phyloP scores from a whole-genome alignment of 2,888 invertebrate genomes.

The Chloroclystis v-ata region DNA sequence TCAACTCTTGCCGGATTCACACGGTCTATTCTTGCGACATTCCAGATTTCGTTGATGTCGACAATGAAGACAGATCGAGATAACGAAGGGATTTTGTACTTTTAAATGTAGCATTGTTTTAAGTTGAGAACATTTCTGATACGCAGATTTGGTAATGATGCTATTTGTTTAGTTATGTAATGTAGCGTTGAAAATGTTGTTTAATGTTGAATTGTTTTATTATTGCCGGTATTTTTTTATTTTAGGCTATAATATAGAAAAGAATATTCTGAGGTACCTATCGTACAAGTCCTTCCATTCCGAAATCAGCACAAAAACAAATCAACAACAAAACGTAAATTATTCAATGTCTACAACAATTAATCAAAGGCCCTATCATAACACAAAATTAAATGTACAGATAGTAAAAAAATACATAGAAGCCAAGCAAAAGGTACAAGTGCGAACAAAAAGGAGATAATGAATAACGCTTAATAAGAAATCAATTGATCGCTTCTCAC shows the following conservation, averaged over 20 bases:
- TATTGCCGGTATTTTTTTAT: no score
- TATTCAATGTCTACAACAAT: neutral
- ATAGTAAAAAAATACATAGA: slow-evolving; percentile 15
- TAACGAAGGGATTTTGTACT: slow-evolving; percentile 66
- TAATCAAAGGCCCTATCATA: neutral
- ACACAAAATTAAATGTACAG: slow-evolving; percentile 3
- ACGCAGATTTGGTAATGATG: slow-evolving; percentile 49
- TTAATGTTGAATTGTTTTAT: neutral
- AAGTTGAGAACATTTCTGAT: slow-evolving; percentile 53
- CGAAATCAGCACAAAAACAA: no score
- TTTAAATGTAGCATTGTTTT: slow-evolving; percentile 68
- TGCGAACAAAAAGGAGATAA: slow-evolving; percentile 26
- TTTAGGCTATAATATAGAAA: no score
- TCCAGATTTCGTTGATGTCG: slow-evolving; percentile 57
- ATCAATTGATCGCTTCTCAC: slow-evolving; percentile 27
- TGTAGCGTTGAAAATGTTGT: neutral
- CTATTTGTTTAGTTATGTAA: slow-evolving; percentile 30
- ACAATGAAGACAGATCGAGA: slow-evolving; percentile 40
- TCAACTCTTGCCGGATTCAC: slow-evolving; percentile 56
- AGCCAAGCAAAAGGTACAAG: slow-evolving; percentile 20
- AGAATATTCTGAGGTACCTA: no score
- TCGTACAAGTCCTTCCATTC: no score
- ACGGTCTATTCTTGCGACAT: slow-evolving; percentile 68
- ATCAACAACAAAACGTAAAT: neutral
- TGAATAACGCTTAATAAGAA: slow-evolving; percentile 28